Evolutionary conservation across 2,113 vertebrate species (phyloP).

Genomic region (Carettochelys insculpta): DNA sequence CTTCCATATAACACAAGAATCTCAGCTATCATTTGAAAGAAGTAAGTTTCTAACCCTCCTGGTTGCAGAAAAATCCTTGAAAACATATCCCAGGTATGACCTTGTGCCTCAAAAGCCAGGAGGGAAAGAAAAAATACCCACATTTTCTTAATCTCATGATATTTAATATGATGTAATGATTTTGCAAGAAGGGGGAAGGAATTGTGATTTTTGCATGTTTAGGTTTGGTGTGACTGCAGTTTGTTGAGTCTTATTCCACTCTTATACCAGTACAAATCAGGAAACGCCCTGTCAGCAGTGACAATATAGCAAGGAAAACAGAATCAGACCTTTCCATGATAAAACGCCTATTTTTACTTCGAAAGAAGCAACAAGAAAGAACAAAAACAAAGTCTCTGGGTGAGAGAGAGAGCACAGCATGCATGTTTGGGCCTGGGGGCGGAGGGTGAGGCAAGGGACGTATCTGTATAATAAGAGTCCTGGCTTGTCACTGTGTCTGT

Average conservation of each 20-base stretch:
- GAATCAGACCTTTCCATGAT: not conserved
- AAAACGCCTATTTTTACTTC: not conserved
- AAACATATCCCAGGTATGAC: not conserved
- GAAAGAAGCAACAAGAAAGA: not conserved
- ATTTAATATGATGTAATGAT: not conserved
- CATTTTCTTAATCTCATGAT: not conserved
- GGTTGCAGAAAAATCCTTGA: not conserved
- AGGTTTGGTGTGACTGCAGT: not conserved
- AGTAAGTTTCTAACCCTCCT: not conserved
- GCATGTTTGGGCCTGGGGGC: too few relatives aligned
- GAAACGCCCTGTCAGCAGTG: not conserved
- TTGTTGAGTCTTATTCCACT: not conserved
- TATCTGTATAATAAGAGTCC: too few relatives aligned
- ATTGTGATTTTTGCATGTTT: not conserved
- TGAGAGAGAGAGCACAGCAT: too few relatives aligned
- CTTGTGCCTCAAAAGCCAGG: not conserved
- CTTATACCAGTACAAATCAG: not conserved
- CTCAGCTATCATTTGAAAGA: not conserved
- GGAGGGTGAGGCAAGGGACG: too few relatives aligned
- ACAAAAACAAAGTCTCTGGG: not conserved
- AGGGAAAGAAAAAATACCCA: not conserved
- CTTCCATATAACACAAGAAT: too few relatives aligned
- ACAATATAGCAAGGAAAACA: not conserved
- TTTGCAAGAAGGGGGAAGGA: not conserved
- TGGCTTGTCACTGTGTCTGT: not conserved